phyloP scores from a whole-genome alignment of 2,113 vertebrate genomes.

The Pungitius pungitius region DNA sequence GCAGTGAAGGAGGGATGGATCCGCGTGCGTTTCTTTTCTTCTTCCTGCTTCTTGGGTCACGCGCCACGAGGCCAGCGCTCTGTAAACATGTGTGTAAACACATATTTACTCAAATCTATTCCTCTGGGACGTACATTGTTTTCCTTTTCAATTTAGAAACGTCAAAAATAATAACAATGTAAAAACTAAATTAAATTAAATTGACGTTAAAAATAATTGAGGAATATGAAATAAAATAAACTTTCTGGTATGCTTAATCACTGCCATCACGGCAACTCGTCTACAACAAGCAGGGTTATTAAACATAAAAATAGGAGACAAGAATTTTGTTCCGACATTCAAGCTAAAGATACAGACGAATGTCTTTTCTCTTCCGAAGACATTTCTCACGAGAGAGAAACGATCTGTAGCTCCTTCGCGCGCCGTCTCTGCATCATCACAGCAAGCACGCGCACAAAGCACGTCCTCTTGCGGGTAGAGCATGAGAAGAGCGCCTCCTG shows the following conservation, averaged over 20 bases:
- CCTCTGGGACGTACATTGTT: not conserved
- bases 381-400: slow-evolving; percentile 38
- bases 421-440: slow-evolving; percentile 47
- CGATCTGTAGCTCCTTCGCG: slow-evolving; percentile 54
- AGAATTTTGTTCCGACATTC: not conserved
- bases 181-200: too few species aligned
- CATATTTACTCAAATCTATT: slow-evolving; percentile 50
- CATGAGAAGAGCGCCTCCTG: slow-evolving; percentile 84
- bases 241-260: not conserved
- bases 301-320: slow-evolving; percentile 5
- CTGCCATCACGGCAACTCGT: slow-evolving; percentile 2
- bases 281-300: slow-evolving; percentile 17
- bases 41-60: slow-evolving; percentile 10
- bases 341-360: not conserved
- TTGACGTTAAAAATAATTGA: not conserved
- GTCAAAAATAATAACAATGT: too few species aligned
- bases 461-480: slow-evolving; percentile 53
- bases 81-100: too few species aligned
- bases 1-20: slow-evolving; percentile 41
- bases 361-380: slow-evolving; percentile 11
- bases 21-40: not conserved
- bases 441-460: slow-evolving; percentile 6
- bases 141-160: not conserved
- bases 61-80: slow-evolving; percentile 32
- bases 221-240: slow-evolving; percentile 11